Evolutionary conservation across 53 echinoderm and acorn worm species (phyloP).

Genomic region (Holothuria scabra): DNA sequence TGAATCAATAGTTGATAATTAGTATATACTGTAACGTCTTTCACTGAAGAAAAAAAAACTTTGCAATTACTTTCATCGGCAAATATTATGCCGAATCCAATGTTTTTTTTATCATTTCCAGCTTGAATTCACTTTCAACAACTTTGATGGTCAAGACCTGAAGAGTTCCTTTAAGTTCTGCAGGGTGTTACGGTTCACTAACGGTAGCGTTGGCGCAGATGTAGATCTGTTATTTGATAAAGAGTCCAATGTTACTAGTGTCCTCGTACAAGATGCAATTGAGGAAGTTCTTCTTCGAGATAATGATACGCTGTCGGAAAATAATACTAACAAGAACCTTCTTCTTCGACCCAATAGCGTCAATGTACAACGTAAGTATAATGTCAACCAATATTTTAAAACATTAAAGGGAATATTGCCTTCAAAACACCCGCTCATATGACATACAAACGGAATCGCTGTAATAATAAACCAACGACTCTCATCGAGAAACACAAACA

Average conservation of each 20-base stretch:
- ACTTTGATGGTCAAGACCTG: neutral
- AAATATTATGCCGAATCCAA: too few species aligned
- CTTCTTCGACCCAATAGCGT: neutral
- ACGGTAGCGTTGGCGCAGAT: neutral
- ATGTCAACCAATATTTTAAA: too few species aligned
- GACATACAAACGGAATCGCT: too few species aligned
- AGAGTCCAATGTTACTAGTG: neutral
- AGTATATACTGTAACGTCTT: too few species aligned
- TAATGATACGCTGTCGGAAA: neutral
- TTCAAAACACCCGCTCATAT: too few species aligned
- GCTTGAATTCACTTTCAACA: too few species aligned
- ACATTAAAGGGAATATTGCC: too few species aligned
- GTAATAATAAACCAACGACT: too few species aligned
- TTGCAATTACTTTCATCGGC: too few species aligned
- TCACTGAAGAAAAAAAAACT: too few species aligned
- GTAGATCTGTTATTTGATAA: slow-evolving; percentile 14
- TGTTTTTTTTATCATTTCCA: neutral
- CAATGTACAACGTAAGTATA: neutral
- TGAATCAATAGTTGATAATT: too few species aligned
- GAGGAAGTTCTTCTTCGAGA: neutral
- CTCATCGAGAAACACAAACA: too few species aligned
- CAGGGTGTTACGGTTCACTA: neutral
- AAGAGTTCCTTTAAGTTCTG: neutral
- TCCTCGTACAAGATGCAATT: neutral
- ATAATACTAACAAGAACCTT: neutral